A percentile compares a stretch with the other conserved stretches of the same genome.
phyloP scores from a whole-genome alignment of 2,113 vertebrate genomes.

The Erythrocebus patas region DNA sequence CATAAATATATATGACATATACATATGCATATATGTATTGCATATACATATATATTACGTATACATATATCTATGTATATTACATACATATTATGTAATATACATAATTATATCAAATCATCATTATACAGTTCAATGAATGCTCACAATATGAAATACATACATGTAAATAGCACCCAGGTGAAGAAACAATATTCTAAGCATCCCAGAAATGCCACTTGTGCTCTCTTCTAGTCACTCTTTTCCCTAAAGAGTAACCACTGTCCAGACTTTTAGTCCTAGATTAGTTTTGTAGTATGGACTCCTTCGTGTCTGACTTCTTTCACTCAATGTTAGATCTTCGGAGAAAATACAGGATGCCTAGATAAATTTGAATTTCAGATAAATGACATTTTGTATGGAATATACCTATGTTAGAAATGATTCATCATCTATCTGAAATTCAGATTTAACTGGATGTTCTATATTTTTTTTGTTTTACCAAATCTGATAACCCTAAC shows the following conservation, averaged over 20 bases:
- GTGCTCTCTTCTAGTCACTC: background rate
- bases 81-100: too few species aligned
- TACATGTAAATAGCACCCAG: background rate
- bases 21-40: too few species aligned
- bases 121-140: background rate
- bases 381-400: constrained; percentile 14
- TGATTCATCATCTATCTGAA: constrained; percentile 38
- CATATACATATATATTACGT: too few species aligned
- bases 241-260: background rate
- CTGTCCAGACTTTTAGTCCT: background rate
- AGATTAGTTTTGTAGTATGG: background rate
- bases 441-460: constrained; percentile 31
- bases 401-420: constrained; percentile 22
- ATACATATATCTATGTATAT: too few species aligned
- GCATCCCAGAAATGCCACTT: background rate
- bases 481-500: constrained; percentile 26
- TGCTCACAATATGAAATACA: background rate
- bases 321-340: background rate
- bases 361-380: constrained; percentile 33
- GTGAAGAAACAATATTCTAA: constrained; percentile 23
- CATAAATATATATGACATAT: too few species aligned
- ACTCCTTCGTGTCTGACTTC: background rate
- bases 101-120: background rate
- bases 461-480: constrained; percentile 4
- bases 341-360: background rate